Conservation (phyloP, 2,797 vertebrate species). For the Phoeniculus purpureus region DNA sequence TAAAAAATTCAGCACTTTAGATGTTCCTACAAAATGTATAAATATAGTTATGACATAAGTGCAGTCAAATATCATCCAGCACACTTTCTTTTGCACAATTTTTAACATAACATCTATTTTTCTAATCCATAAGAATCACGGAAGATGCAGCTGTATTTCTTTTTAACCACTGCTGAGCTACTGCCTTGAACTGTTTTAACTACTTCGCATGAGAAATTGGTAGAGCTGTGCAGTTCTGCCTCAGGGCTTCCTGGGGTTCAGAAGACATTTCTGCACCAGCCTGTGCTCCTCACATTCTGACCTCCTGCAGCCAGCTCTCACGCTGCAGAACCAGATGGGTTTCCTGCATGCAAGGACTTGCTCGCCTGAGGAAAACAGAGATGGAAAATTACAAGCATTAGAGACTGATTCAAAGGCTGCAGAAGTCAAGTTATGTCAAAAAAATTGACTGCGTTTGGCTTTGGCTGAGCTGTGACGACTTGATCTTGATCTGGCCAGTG, state of each 20-base stretch:
- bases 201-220: not conserved
- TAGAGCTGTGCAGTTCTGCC: not conserved
- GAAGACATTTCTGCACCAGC: not conserved
- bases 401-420: not conserved
- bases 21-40: not conserved
- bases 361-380: not conserved
- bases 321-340: not conserved
- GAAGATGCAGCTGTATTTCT: not conserved
- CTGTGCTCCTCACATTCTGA: not conserved
- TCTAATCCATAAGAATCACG: not conserved
- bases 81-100: not conserved
- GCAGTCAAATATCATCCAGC: not conserved
- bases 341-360: not conserved
- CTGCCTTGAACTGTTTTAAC: not conserved
- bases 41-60: not conserved
- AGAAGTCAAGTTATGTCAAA: not conserved
- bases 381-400: not conserved
- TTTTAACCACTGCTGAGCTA: not conserved
- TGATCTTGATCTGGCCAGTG: not conserved
- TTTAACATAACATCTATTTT: not conserved
- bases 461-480: not conserved
- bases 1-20: rapidly evolving
- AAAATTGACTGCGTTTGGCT: not conserved
- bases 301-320: not conserved
- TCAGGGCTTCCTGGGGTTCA: not conserved